Conservation (phyloP, 2,113 vertebrate species). For the Regulus satrapa region DNA sequence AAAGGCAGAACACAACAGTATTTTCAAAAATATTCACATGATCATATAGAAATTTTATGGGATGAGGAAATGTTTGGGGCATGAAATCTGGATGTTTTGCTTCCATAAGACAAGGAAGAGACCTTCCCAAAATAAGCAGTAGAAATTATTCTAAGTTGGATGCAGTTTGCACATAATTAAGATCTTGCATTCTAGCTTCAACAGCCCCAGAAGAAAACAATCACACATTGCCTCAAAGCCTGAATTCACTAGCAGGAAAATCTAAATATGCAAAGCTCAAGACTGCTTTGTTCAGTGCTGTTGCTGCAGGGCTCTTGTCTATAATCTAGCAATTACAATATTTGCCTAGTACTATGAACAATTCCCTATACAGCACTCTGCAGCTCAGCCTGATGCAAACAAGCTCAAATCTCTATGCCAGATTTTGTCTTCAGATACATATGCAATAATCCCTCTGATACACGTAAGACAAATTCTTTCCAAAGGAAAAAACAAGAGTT, state of each 20-base stretch:
- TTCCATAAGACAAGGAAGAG: neutral
- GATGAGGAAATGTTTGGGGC: neutral
- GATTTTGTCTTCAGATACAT: neutral
- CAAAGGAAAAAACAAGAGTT: neutral
- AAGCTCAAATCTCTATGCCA: neutral
- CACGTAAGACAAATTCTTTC: neutral
- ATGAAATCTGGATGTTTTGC: neutral
- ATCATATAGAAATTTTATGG: neutral
- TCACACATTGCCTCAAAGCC: neutral
- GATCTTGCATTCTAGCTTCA: neutral
- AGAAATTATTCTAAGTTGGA: neutral
- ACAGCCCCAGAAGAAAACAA: neutral
- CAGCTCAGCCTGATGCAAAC: neutral
- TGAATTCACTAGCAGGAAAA: neutral
- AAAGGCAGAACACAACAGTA: neutral
- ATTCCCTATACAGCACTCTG: neutral
- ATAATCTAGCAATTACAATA: constrained; percentile 32
- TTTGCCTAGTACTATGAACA: neutral
- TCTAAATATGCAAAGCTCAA: constrained; percentile 7
- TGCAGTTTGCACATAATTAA: neutral
- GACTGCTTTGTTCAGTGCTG: neutral
- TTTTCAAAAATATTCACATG: neutral
- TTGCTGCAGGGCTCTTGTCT: constrained; percentile 17
- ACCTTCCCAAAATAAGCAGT: neutral
- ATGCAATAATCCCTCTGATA: neutral